Evolutionary conservation across 2,113 vertebrate species (phyloP), one percentile per base, ranked within the genome.

Genomic region (Corythornis madagascariensis): DNA sequence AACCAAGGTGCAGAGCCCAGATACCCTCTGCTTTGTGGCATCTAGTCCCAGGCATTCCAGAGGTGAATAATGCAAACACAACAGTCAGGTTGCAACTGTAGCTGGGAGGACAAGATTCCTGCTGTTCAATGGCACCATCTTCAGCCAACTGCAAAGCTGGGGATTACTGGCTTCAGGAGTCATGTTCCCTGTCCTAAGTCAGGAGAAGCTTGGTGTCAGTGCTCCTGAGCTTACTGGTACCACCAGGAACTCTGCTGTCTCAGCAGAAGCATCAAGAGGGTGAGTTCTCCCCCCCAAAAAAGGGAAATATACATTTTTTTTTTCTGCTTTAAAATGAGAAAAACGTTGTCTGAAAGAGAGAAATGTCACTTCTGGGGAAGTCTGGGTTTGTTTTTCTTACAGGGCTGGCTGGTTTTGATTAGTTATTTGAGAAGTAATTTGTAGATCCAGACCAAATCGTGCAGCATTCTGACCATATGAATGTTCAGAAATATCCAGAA

Each of bases 101-200:
- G 45, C 0, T 0, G 35, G 28, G 31, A 76, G 73, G 38, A 33
- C 0, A 0, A n/a, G 45, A 43, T 16, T 77, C 56, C 4, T 70
- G 1, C 60, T 94, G 64, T 83, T 94, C 67, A 73, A 19, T 75
- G 93, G 84, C 89, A 93, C 63, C 82, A 88, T 95, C 85, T 88
- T 77, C 88, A 88, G 74, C 89, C 85, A 88, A n/a, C 43, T 83
- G 13, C 45, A 83, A 66, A 88, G 69, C 52, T 69, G 29, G 56
- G 76, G 33, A 40, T 88, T 77, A 86, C 47, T 86, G 29, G 7
- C 29, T 64, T 74, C 80, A 63, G 40, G 75, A 80, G 13, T 76
- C 13, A 1, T 24, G 17, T 56, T 66, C 43, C 66, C 52, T 79
- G 24, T 65, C 56, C 22, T 15, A 66, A 73, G 56, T 52, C 52